Evolutionary conservation across 2,888 invertebrate species (phyloP).

Genomic region (Xanthorhoe designata): DNA sequence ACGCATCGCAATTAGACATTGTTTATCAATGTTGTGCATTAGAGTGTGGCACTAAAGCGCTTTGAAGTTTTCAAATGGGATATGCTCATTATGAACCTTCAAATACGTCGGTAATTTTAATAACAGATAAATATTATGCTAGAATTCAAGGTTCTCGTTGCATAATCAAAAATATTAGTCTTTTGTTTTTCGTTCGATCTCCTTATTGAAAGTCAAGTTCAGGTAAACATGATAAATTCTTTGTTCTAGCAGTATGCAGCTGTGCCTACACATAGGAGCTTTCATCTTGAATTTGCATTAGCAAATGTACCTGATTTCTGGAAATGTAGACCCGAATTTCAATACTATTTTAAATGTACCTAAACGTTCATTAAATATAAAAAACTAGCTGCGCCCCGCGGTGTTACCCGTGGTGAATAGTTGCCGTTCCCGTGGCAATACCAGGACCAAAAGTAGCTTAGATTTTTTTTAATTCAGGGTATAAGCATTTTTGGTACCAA

Average conservation of each 20-base stretch:
- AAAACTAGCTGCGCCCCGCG: no score
- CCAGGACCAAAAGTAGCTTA: no score
- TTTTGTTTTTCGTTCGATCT: background rate
- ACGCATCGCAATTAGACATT: conserved; percentile 45
- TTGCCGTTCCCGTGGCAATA: no score
- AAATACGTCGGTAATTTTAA: conserved; percentile 28
- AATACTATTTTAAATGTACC: no score
- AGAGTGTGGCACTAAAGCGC: conserved; percentile 49
- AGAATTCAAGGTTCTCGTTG: conserved; percentile 3
- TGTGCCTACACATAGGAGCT: background rate
- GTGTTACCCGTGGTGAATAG: no score
- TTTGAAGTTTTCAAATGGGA: conserved; percentile 50
- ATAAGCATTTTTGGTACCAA: no score
- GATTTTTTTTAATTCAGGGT: no score
- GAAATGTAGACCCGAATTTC: no score
- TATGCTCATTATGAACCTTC: conserved; percentile 45
- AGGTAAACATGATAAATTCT: conserved; percentile 17
- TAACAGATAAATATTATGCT: background rate
- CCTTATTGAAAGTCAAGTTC: background rate
- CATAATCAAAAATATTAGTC: background rate
- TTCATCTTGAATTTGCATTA: background rate
- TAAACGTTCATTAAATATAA: no score
- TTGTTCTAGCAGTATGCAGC: background rate
- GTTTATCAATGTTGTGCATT: conserved; percentile 58
- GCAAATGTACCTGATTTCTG: background rate